Percentiles rank a stretch among this genome's conserved stretches.
Conservation (phyloP, 2,113 vertebrate species). For the Morone saxatilis region DNA sequence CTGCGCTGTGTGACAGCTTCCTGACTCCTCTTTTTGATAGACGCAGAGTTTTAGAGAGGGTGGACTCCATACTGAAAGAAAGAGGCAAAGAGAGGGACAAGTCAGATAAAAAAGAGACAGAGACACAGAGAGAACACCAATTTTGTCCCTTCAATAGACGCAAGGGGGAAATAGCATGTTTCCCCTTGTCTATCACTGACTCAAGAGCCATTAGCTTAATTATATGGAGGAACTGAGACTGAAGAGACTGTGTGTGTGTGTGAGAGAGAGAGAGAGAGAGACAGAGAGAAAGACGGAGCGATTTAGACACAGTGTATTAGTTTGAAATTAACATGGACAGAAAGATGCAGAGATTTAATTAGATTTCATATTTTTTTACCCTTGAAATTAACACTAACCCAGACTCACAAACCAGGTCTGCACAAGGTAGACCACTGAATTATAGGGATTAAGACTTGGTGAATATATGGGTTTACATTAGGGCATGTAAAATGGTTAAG, state of each 20-base stretch:
- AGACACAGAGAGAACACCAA: constrained; percentile 57
- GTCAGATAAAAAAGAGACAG: constrained; percentile 46
- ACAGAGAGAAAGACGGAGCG: background rate
- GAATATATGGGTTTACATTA: background rate
- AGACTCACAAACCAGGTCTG: background rate
- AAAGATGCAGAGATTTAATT: constrained; percentile 51
- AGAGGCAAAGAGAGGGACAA: constrained; percentile 14
- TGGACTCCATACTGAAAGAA: constrained; percentile 26
- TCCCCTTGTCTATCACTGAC: constrained; percentile 75
- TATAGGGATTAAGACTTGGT: background rate
- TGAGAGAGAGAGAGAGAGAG: background rate
- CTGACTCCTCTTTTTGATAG: constrained; percentile 14
- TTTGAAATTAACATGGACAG: constrained; percentile 40
- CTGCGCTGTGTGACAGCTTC: constrained; percentile 24
- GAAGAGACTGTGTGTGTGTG: constrained; percentile 34
- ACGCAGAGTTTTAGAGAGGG: constrained; percentile 33
- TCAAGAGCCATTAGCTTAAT: constrained; percentile 78
- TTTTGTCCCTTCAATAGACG: constrained; percentile 52
- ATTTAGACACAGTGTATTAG: constrained; percentile 29
- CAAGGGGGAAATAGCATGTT: constrained; percentile 76
- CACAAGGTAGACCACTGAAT: background rate
- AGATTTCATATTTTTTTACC: background rate
- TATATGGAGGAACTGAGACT: constrained; percentile 67
- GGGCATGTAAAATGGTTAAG: background rate
- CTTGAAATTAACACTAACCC: constrained; percentile 16